Base-by-base conservation (phyloP, 92 coral and sea anemone species). In the Parazoanthus atlanticus region DNA sequence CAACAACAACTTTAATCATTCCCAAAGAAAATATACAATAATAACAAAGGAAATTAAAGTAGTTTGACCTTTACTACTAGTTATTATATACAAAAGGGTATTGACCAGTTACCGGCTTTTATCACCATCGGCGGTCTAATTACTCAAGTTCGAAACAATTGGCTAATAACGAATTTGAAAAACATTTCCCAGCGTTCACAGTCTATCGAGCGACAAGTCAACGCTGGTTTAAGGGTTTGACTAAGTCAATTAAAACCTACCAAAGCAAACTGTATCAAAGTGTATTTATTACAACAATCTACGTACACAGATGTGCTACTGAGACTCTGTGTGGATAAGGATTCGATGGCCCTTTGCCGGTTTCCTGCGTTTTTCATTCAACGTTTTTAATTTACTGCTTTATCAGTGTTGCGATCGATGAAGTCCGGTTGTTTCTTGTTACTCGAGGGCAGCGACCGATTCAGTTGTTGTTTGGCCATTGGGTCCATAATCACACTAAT, bases 401-500 rank as follows among this genome's bases (percentile, higher is more conserved):
- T n/a, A n/a, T n/a, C n/a, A n/a, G n/a, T 61, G 28, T 21, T 61
- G 49, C 49, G 12, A 46, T 61, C 28, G 69, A 61, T 6, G 9
- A 6, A 25, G 69, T 61, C 69, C 7, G 26, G 28, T 0, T 0
- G 28, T 25, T 19, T 19, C 69, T 25, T 61, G 69, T 25, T 3
- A 21, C 9, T 61, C 69, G 69, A 21, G 7, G 26, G 69, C 69
- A 61, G 69, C n/a, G n/a, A n/a, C n/a, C 69, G 28, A 26, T 0
- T 79, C 72, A 77, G 12, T 70, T 58, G 21, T 33, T 75, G 72
- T 82, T 92, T 93, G 19, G 95, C 96, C 87, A 85, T 41, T 26
- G 99, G 98, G 77, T 96, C 98, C 98, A 96, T 94, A 17, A 88
- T 90, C 26, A 96, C 94, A 89, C 95, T 93, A 89, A 96, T 15